Evolutionary conservation across 2,888 invertebrate species (phyloP), one percentile per base, ranked within the genome.

Genomic region (Julus scandinavius): DNA sequence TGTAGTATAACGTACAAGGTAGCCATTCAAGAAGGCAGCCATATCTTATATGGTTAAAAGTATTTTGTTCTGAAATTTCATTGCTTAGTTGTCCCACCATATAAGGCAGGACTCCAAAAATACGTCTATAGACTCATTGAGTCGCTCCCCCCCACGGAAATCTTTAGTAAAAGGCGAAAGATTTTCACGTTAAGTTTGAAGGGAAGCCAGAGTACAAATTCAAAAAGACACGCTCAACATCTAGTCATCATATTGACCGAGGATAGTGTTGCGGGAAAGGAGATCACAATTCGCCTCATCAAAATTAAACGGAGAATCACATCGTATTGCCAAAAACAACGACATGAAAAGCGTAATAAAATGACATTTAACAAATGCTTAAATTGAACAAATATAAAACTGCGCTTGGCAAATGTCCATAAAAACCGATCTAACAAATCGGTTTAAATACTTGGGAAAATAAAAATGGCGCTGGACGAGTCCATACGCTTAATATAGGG

Each of bases 31-130:
- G n/a, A n/a, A n/a, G n/a, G n/a, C n/a, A n/a, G n/a, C n/a, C n/a
- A n/a, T n/a, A n/a, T n/a, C n/a, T n/a, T n/a, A n/a, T n/a, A n/a
- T 54, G 11, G 54, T 20, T 13, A 87, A 84, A 89, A 15, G 40
- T 50, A 9, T 63, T 29, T 29, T 29, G 29, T 29, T 29, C 29
- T 29, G 29, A 29, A 29, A 29, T 29, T 29, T 29, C 29, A 29
- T 29, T 29, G 29, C 1, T 29, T 29, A 29, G 29, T 29, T 29
- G 29, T 29, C 29, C 29, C 29, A 29, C 29, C 0, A 29, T 4
- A 54, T 4, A 29, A 29, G 1, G 29, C 1, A 29, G 29, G 29
- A 29, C 29, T 29, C 29, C 29, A 29, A 29, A 29, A 29, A 29
- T 29, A 1, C 0, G 29, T 29, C 29, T 29, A 29, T 29, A 29